These are phyloP conservation scores for Cricetomys ansorgei DNA, from an alignment of 2,113 vertebrate species.

Conservation along the genomic window DNA sequence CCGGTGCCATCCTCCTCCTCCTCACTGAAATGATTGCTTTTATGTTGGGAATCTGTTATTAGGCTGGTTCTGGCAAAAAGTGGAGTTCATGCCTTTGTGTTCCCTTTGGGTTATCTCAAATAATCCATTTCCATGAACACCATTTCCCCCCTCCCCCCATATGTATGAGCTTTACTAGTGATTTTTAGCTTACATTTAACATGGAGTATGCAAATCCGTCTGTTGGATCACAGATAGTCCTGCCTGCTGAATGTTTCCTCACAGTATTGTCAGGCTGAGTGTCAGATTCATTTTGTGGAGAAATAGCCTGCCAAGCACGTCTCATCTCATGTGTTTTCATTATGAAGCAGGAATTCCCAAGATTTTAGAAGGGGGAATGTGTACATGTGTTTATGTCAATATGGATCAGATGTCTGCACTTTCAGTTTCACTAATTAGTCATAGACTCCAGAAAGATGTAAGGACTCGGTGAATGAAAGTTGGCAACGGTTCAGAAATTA, in stretches of 20 bases:
- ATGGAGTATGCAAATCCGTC: constrained; percentile 17
- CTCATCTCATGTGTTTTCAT: constrained; percentile 28
- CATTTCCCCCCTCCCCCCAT: too few species aligned
- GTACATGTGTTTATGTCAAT: neutral
- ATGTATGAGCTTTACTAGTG: constrained; percentile 42
- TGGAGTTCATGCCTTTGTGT: neutral
- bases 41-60: neutral
- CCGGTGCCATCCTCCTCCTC: neutral
- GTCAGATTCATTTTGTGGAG: constrained; percentile 60
- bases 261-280: constrained; percentile 53
- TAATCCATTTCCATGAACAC: neutral
- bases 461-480: constrained; percentile 31
- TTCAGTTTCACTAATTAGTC: constrained; percentile 11
- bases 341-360: constrained; percentile 9
- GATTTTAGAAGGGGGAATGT: neutral
- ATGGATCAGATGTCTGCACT: neutral
- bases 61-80: neutral
- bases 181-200: constrained; percentile 52
- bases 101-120: neutral
- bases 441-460: neutral
- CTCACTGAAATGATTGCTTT: neutral
- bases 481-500: constrained; percentile 34
- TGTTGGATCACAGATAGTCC: neutral
- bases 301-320: constrained; percentile 49
- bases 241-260: constrained; percentile 51